Base-by-base conservation (phyloP, 2,113 vertebrate genomes). In the Leucopternis melanops region DNA sequence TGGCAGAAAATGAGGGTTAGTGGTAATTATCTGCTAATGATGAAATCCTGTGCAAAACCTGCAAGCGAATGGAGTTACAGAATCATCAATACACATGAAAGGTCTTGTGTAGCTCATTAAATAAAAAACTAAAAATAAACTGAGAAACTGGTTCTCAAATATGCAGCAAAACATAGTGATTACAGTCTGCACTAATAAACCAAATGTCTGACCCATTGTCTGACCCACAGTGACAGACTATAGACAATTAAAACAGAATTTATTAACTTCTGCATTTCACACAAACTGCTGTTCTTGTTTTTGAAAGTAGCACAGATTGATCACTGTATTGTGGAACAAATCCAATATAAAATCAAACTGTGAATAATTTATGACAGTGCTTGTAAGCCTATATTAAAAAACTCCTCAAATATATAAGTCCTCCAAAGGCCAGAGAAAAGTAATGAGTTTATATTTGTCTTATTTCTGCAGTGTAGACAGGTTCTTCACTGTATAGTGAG, bases 361-460 rank as follows among this genome's bases (percentile, higher is more conserved):
- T 95, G 91, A 95, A 92, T 97, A 95, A 95, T 95, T 97, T 95
- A 97, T 95, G 84, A 62, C 55, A 47, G 58, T 92, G 81, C 81
- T 94, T 89, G 77, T 89, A 93, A 91, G 91, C 70, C 45, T 95
- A 47, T 95, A 97, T 91, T 95, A 92, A 96, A 94, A 95, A 95
- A 50, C 42, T 91, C 62, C 49, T 80, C 61, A 91, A 84, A 92
- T 75, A 65, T 18, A 0, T 52, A 71, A 88, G 83, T 86, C n/a
- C 55, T 94, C 49, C 25, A 54, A 95, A 92, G 92, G 81, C 70
- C 89, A 91, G 66, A 57, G 66, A 38, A 59, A 91, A 89, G 29
- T 82, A 94, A 91, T 85, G 81, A 89, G 34, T 95, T 96, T 89
- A 29, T 93, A 86, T 91, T 90, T 94, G 31, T 92, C 77, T 89